A percentile compares a stretch with the other conserved stretches of the same genome.
Conservation (phyloP, 2,888 invertebrate genomes). For the Agrotis clavis region DNA sequence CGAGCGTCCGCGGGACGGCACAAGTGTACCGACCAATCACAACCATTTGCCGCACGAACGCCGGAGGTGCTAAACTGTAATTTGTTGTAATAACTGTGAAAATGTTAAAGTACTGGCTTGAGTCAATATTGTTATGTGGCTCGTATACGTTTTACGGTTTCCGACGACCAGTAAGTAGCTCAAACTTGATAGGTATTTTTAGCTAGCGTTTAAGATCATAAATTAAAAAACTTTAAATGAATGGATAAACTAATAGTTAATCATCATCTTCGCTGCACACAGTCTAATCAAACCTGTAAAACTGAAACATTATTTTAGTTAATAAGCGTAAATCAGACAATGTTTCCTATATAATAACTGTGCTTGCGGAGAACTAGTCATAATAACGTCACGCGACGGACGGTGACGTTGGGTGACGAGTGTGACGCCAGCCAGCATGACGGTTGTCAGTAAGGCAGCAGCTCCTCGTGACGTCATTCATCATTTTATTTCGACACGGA, state of each 20-base stretch:
- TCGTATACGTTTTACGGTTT: background rate
- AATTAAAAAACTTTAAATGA: background rate
- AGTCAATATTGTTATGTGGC: constrained; percentile 16
- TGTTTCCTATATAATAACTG: background rate
- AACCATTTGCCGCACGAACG: constrained; percentile 48
- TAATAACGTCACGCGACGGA: background rate
- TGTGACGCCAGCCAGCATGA: background rate
- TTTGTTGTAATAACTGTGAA: constrained; percentile 48
- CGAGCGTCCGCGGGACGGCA: constrained; percentile 13
- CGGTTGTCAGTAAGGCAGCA: background rate
- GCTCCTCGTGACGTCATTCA: background rate
- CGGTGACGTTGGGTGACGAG: background rate
- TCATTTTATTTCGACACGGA: background rate
- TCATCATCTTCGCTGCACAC: too few relatives aligned
- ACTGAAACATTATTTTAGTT: background rate
- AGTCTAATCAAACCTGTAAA: background rate
- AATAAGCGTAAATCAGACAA: constrained; percentile 1
- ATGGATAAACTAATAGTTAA: too few relatives aligned
- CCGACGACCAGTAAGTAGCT: background rate
- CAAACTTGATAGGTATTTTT: background rate
- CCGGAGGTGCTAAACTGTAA: constrained; percentile 48
- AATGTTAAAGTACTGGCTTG: constrained; percentile 23
- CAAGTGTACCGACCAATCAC: constrained; percentile 29
- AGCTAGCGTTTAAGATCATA: too few relatives aligned
- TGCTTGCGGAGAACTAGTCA: too few relatives aligned